phyloP scores from a whole-genome alignment of 2,888 invertebrate genomes.

The Ligdia adustata region DNA sequence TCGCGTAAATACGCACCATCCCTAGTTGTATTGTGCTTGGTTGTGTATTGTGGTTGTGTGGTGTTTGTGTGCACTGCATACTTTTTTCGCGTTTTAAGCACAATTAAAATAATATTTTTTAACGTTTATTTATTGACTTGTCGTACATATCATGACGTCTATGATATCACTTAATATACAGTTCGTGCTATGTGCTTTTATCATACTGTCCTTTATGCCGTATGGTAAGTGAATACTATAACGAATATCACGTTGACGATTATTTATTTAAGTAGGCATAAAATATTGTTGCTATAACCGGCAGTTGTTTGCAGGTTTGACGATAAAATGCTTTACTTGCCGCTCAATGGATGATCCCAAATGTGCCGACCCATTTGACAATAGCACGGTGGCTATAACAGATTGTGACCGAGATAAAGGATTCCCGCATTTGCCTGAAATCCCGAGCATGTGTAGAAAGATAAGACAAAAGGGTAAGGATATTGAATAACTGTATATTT shows the following conservation, averaged over 20 bases:
- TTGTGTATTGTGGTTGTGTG: no score
- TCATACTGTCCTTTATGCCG: constrained; percentile 42
- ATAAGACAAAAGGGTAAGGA: constrained; percentile 94
- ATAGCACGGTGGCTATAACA: constrained; percentile 92
- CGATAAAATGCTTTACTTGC: constrained; percentile 96
- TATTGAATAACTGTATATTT: no score
- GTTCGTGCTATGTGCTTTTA: constrained; percentile 11
- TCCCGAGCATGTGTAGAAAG: constrained; percentile 95
- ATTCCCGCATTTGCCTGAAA: constrained; percentile 87
- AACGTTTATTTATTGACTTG: no score
- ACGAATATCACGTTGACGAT: no score
- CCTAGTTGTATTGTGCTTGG: no score
- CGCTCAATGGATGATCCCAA: constrained; percentile 94
- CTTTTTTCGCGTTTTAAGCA: no score
- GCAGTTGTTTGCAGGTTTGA: constrained; percentile 75
- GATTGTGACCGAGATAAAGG: constrained; percentile 88
- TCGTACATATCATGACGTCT: no score
- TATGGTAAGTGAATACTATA: constrained; percentile 39
- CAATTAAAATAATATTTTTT: no score
- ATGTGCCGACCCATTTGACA: constrained; percentile 96
- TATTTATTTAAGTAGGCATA: constrained; percentile 7
- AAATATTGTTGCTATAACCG: no score
- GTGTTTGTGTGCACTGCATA: no score
- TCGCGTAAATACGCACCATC: no score
- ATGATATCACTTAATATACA: no score